A percentile compares a stretch with the other conserved stretches of the same genome.
Evolutionary conservation across 2,888 invertebrate species (phyloP).

Genomic region (Leptarthrus brevirostris): DNA sequence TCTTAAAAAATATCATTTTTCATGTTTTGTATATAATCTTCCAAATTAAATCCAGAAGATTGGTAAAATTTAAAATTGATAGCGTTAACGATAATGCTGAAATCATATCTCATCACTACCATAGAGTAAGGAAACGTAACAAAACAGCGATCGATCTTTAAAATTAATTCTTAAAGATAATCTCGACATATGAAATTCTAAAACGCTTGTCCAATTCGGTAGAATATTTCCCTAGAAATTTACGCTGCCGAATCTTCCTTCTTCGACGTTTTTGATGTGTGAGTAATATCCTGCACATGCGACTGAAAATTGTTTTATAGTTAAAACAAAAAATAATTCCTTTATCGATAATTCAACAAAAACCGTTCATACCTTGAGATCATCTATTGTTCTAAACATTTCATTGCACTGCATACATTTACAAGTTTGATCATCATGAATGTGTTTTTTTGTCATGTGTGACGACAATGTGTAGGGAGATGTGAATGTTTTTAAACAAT

Average conservation of each 20-base stretch:
- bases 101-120: conserved; percentile 22
- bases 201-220: neutral
- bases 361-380: conserved; percentile 67
- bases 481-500: conserved; percentile 66
- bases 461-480: conserved; percentile 62
- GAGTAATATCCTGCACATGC: conserved; percentile 31
- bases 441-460: conserved; percentile 65
- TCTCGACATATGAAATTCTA: conserved; percentile 11
- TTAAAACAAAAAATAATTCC: too few species aligned
- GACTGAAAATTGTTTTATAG: neutral
- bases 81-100: conserved; percentile 30
- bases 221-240: conserved; percentile 3
- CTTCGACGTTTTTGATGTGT: conserved; percentile 16
- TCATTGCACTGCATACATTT: conserved; percentile 71
- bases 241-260: conserved; percentile 6
- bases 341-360: neutral
- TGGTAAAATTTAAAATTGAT: conserved; percentile 33
- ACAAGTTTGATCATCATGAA: conserved; percentile 62
- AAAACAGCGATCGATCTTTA: neutral
- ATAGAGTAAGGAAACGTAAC: conserved; percentile 7
- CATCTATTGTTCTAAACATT: conserved; percentile 71
- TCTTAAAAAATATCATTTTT: conserved; percentile 44
- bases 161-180: conserved; percentile 24
- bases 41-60: conserved; percentile 50
- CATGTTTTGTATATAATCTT: conserved; percentile 39